Percentiles rank a stretch among this genome's conserved stretches.
phyloP scores from a whole-genome alignment of 2,888 invertebrate genomes.

The Tenthredo amoena region DNA sequence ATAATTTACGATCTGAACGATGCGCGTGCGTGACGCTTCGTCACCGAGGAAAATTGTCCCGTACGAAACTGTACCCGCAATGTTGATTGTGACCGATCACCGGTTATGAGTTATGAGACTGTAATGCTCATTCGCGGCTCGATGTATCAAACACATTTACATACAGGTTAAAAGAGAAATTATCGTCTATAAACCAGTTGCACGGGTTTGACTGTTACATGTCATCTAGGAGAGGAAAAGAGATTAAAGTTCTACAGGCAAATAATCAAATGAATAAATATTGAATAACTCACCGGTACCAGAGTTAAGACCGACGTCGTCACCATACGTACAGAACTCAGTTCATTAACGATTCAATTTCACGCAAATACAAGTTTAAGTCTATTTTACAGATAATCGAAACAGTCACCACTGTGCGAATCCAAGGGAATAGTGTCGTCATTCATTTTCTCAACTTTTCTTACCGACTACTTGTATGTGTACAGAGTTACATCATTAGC shows the following conservation, averaged over 20 bases:
- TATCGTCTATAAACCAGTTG: background rate
- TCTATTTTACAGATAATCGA: slow-evolving; percentile 28
- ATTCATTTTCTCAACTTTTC: background rate
- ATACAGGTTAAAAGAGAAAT: background rate
- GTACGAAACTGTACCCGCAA: background rate
- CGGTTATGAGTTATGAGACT: background rate
- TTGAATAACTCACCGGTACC: background rate
- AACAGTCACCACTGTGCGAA: background rate
- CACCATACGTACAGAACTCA: background rate
- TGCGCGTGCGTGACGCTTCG: background rate
- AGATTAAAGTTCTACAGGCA: background rate
- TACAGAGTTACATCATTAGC: background rate
- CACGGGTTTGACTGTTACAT: background rate
- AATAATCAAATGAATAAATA: slow-evolving; percentile 8
- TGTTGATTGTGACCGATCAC: slow-evolving; percentile 1
- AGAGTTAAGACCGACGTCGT: slow-evolving; percentile 5
- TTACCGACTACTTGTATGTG: background rate
- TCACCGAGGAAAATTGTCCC: slow-evolving; percentile 15
- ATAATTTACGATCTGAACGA: slow-evolving; percentile 8
- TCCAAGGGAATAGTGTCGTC: background rate
- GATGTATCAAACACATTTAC: background rate
- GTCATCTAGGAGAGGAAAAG: background rate
- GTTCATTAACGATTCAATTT: slow-evolving; percentile 41
- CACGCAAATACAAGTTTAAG: slow-evolving; percentile 4
- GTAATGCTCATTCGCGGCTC: background rate